Evolutionary conservation across 1,140 invertebrate species (phyloP).

Genomic region (Dendroctonus valens): DNA sequence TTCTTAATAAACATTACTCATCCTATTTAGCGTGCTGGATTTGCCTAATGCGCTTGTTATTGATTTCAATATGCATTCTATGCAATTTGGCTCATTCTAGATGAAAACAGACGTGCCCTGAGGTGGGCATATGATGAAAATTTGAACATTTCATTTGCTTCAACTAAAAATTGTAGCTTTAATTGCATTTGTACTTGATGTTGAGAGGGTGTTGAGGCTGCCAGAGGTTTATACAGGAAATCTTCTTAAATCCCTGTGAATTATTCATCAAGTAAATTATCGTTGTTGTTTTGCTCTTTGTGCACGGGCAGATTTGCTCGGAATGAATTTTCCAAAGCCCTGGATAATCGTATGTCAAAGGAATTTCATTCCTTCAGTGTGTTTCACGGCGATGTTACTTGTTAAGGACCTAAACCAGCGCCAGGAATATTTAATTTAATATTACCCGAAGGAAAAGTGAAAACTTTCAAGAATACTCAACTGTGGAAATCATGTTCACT

Average conservation of each 20-base stretch:
- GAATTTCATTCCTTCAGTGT: conserved; percentile 3
- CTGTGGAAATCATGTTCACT: no score
- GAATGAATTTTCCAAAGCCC: conserved; percentile 13
- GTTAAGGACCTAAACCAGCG: not conserved
- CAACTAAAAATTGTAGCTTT: no score
- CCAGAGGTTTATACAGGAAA: conserved; percentile 3
- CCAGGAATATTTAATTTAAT: not conserved
- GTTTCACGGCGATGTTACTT: not conserved
- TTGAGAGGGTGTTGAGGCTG: not conserved
- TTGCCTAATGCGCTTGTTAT: no score
- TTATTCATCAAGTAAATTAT: conserved; percentile 11
- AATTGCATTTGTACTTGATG: no score
- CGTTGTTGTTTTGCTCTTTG: conserved; percentile 11
- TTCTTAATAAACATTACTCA: no score
- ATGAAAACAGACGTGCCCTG: no score
- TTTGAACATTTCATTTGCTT: no score
- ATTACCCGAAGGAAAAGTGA: not conserved
- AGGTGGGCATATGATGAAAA: no score
- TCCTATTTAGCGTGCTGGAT: no score
- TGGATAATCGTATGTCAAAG: conserved; percentile 13
- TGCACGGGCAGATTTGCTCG: conserved; percentile 4
- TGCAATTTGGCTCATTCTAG: no score
- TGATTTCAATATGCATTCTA: no score
- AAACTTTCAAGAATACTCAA: not conserved
- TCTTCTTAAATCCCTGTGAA: conserved; percentile 4